Conservation (phyloP, 2,113 vertebrate species). For the Sorex araneus region DNA sequence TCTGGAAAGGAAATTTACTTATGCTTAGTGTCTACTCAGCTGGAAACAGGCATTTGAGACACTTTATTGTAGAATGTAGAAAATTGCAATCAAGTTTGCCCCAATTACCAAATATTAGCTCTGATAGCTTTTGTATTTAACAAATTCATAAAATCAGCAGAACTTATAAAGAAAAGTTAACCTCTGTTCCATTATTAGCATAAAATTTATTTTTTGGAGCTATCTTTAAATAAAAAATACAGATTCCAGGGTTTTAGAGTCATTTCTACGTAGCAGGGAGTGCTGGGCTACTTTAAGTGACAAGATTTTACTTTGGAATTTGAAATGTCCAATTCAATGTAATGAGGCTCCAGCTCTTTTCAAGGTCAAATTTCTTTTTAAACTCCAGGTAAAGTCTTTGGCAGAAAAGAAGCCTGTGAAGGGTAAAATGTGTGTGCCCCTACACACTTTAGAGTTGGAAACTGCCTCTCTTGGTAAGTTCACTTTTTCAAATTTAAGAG, state of each 20-base stretch:
- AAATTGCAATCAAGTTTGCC: neutral
- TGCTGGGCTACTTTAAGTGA: neutral
- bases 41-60: conserved; percentile 25
- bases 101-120: neutral
- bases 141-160: neutral
- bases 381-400: neutral
- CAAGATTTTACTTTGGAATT: conserved; percentile 7
- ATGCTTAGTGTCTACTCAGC: neutral
- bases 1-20: neutral
- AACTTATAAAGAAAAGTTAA: neutral
- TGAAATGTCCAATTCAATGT: neutral
- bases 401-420: neutral
- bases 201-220: conserved; percentile 1
- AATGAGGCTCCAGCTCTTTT: neutral
- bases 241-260: neutral
- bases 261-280: neutral
- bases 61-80: neutral
- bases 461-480: neutral
- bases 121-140: neutral
- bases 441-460: neutral
- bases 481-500: neutral
- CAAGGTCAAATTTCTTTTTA: neutral
- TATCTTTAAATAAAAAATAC: conserved; percentile 13
- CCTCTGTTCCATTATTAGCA: neutral
- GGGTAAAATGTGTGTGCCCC: neutral